Conservation (phyloP, 2,113 vertebrate species). For the Chloroceryle aenea region DNA sequence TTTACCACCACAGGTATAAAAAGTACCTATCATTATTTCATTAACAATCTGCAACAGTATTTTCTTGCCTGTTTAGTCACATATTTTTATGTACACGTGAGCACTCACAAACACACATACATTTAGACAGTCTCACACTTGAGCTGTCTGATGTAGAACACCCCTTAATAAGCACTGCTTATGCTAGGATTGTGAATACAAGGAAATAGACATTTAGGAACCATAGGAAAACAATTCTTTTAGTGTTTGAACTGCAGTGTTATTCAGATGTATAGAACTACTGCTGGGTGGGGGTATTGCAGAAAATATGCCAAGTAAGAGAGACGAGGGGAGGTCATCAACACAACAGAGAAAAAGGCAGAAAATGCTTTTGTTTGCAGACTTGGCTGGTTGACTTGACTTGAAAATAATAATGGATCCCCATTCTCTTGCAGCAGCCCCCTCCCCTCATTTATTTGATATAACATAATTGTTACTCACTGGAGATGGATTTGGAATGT, state of each 20-base stretch:
- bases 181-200: constrained; percentile 4
- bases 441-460: background rate
- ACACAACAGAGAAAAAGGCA: constrained; percentile 29
- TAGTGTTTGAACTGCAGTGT: constrained; percentile 24
- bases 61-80: background rate
- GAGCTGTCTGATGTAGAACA: background rate
- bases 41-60: background rate
- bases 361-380: constrained; percentile 62
- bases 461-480: constrained; percentile 44
- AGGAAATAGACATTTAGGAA: constrained; percentile 22
- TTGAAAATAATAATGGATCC: constrained; percentile 55
- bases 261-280: constrained; percentile 42
- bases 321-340: constrained; percentile 22
- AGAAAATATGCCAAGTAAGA: constrained; percentile 48
- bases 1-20: background rate
- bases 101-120: background rate
- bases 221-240: constrained; percentile 42
- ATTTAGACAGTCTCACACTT: fast-evolving
- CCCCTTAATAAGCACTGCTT: background rate
- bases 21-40: background rate
- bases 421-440: background rate
- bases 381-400: constrained; percentile 52
- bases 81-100: background rate
- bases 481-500: constrained; percentile 11
- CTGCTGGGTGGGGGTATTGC: background rate